These are phyloP conservation scores for Acleris cristana DNA, from an alignment of 2,888 invertebrate genomes.

Conservation along the genomic window DNA sequence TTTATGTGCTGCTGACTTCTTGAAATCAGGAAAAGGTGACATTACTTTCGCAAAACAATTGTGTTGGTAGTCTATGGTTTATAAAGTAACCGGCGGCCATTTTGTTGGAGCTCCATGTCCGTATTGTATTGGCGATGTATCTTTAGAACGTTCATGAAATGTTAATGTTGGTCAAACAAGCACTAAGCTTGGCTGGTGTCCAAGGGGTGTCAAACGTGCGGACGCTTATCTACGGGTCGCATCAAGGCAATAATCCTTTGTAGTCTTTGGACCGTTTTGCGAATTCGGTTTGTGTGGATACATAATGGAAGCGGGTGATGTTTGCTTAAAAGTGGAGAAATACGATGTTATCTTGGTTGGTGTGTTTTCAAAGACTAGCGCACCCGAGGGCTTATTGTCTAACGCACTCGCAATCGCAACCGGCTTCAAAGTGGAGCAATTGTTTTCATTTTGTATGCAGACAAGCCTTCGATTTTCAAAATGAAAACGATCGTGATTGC, in stretches of 20 bases:
- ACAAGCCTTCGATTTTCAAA: too few relatives aligned
- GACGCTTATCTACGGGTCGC: constrained; percentile 22
- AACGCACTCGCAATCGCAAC: too few relatives aligned
- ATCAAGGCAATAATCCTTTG: constrained; percentile 32
- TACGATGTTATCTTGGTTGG: neutral
- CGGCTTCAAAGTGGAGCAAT: too few relatives aligned
- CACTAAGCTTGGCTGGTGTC: constrained; percentile 2
- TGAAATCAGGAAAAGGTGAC: too few relatives aligned
- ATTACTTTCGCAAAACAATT: too few relatives aligned
- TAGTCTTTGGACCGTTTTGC: constrained; percentile 19
- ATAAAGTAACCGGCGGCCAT: too few relatives aligned
- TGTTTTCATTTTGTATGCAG: too few relatives aligned
- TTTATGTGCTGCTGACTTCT: neutral
- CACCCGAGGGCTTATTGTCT: too few relatives aligned
- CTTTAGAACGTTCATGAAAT: constrained; percentile 23
- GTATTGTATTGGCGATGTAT: constrained; percentile 6
- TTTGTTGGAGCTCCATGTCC: neutral
- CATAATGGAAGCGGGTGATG: constrained; percentile 7
- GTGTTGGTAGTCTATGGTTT: too few relatives aligned
- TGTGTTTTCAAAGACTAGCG: too few relatives aligned
- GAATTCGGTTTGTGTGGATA: constrained; percentile 26
- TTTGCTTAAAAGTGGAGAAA: constrained; percentile 6
- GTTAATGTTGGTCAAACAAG: constrained; percentile 19
- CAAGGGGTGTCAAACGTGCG: constrained; percentile 13
- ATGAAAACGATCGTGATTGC: too few relatives aligned